Percentiles rank a stretch among this genome's conserved stretches.
These are phyloP conservation scores for Helarctos malayanus DNA, from an alignment of 2,797 vertebrate species.

Conservation along the genomic window DNA sequence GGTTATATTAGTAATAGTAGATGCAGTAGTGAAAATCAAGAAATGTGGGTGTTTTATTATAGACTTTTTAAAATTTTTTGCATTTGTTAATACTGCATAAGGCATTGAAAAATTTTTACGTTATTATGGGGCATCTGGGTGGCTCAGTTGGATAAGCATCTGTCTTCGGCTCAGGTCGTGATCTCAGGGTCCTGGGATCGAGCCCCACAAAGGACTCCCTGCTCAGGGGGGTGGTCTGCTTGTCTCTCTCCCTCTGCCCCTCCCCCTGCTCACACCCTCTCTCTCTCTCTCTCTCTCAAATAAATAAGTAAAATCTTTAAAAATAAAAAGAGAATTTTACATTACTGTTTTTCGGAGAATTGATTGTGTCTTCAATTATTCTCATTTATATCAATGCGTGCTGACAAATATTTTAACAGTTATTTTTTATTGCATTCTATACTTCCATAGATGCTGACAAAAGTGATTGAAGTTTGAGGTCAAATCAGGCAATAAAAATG, in stretches of 20 bases:
- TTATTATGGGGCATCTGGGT: neutral
- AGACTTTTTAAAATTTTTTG: neutral
- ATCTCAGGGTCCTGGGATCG: too few species aligned
- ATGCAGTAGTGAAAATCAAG: neutral
- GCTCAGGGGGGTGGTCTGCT: too few species aligned
- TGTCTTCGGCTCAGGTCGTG: too few species aligned
- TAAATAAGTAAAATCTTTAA: neutral
- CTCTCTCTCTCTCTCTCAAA: neutral
- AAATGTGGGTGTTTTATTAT: neutral
- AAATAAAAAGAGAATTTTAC: neutral
- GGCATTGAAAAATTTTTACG: neutral
- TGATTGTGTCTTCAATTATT: neutral
- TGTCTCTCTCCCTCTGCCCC: neutral
- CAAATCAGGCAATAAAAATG: conserved; percentile 72
- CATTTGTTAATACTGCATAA: neutral
- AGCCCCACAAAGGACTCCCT: too few species aligned
- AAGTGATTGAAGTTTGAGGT: conserved; percentile 66
- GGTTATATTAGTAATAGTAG: neutral
- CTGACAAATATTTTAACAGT: neutral
- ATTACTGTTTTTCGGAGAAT: neutral
- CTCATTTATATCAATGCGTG: neutral
- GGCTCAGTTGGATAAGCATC: too few species aligned
- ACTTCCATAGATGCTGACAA: conserved; percentile 10
- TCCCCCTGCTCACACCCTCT: neutral
- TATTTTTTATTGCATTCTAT: neutral